Conservation (phyloP, 2,888 invertebrate species). For the Lasiommata megera region DNA sequence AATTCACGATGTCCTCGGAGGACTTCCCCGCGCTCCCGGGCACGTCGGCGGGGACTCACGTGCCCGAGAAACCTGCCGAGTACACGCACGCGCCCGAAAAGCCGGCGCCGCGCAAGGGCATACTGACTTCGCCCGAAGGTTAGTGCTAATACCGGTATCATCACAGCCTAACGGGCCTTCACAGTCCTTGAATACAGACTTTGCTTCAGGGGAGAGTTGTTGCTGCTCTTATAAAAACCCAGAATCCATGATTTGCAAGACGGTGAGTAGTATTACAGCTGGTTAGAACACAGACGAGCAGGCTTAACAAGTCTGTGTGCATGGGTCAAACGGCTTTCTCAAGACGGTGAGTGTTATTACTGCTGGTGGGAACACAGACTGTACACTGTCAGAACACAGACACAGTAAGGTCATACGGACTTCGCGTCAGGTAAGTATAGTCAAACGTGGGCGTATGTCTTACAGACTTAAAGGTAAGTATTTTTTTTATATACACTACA, state of each 20-base stretch:
- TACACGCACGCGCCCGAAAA: slow-evolving; percentile 68
- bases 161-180: background rate
- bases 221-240: background rate
- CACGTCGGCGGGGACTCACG: slow-evolving; percentile 84
- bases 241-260: slow-evolving; percentile 94
- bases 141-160: slow-evolving; percentile 24
- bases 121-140: slow-evolving; percentile 98
- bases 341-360: slow-evolving; percentile 24
- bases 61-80: slow-evolving; percentile 43
- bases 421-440: too few species aligned
- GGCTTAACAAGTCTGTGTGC: background rate
- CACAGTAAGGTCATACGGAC: background rate
- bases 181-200: background rate
- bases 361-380: background rate
- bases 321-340: slow-evolving; percentile 1
- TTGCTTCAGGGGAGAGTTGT: slow-evolving; percentile 22
- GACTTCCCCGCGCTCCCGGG: slow-evolving; percentile 99
- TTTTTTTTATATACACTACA: too few species aligned
- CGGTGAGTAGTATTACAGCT: slow-evolving; percentile 76
- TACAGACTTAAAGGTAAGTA: too few species aligned
- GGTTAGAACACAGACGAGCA: background rate
- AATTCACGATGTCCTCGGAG: slow-evolving; percentile 99
- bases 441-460: too few species aligned
- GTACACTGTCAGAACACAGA: background rate
- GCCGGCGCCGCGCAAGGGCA: slow-evolving; percentile 87